phyloP scores from a whole-genome alignment of 1,140 invertebrate genomes.

The Apis cerana region DNA sequence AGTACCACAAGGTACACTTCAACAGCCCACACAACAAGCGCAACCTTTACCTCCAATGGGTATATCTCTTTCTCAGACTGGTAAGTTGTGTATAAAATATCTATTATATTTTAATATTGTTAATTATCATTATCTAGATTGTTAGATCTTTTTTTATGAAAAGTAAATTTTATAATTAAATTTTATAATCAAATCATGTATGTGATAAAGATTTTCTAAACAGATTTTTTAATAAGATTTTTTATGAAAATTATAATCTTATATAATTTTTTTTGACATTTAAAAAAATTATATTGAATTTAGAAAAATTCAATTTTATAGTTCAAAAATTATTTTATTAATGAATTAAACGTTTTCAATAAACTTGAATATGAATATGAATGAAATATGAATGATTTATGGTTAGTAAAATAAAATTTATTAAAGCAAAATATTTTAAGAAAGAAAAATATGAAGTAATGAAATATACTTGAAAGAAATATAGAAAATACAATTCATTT shows the following conservation, averaged over 20 bases:
- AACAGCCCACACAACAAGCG: slow-evolving; percentile 72
- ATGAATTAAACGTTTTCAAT: not conserved
- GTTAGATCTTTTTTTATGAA: not conserved
- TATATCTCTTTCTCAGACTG: slow-evolving; percentile 69
- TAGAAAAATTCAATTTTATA: not conserved
- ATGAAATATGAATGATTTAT: not conserved
- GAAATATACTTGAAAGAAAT: not conserved
- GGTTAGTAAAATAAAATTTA: not conserved
- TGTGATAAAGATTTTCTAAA: not conserved
- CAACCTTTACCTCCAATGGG: slow-evolving; percentile 72
- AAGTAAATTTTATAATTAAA: too few relatives aligned
- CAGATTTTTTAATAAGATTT: too few relatives aligned
- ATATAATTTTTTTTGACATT: not conserved
- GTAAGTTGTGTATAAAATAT: slow-evolving; percentile 56
- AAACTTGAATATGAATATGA: not conserved
- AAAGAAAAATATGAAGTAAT: not conserved
- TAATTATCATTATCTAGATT: not conserved
- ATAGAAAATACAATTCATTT: not conserved
- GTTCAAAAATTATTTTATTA: not conserved
- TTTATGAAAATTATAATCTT: not conserved
- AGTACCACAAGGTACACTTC: slow-evolving; percentile 73
- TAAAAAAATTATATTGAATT: not conserved
- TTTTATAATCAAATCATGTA: too few relatives aligned
- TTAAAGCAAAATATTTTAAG: not conserved
- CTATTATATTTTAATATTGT: not conserved